A percentile compares a stretch with the other conserved stretches of the same genome.
These are phyloP conservation scores for Illadopsis cleaveri DNA, from an alignment of 2,113 vertebrate species.

Conservation along the genomic window DNA sequence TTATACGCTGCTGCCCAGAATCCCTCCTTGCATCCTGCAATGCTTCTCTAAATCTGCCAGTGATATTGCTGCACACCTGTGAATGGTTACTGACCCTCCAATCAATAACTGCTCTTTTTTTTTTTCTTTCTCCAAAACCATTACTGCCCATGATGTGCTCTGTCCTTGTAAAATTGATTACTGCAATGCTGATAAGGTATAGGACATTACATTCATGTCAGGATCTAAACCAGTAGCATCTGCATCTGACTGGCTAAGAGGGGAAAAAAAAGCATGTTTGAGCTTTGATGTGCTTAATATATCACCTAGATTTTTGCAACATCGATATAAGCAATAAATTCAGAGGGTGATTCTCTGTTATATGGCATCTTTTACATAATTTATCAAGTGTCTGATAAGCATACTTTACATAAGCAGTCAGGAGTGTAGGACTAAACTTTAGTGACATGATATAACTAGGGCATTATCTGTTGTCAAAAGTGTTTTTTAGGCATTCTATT, in stretches of 20 bases:
- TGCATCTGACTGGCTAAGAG: background rate
- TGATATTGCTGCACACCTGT: background rate
- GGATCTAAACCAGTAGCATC: background rate
- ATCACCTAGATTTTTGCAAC: background rate
- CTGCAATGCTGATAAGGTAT: background rate
- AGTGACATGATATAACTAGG: background rate
- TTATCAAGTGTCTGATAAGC: background rate
- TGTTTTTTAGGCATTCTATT: background rate
- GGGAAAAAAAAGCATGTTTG: background rate
- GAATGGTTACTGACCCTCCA: background rate
- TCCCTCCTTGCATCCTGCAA: background rate
- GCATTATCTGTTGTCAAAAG: background rate
- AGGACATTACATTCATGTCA: background rate
- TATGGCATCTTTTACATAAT: background rate
- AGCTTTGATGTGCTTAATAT: background rate
- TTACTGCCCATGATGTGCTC: background rate
- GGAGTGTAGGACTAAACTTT: background rate
- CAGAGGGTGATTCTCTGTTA: background rate
- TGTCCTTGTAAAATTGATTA: background rate
- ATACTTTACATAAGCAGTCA: background rate
- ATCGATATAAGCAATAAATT: background rate
- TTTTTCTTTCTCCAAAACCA: background rate
- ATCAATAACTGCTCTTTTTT: background rate
- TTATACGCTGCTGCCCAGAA: background rate
- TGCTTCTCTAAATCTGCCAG: background rate